Evolutionary conservation across 1,140 invertebrate species (phyloP), one percentile per base, ranked within the genome.

Genomic region (Drosophila trapezifrons): DNA sequence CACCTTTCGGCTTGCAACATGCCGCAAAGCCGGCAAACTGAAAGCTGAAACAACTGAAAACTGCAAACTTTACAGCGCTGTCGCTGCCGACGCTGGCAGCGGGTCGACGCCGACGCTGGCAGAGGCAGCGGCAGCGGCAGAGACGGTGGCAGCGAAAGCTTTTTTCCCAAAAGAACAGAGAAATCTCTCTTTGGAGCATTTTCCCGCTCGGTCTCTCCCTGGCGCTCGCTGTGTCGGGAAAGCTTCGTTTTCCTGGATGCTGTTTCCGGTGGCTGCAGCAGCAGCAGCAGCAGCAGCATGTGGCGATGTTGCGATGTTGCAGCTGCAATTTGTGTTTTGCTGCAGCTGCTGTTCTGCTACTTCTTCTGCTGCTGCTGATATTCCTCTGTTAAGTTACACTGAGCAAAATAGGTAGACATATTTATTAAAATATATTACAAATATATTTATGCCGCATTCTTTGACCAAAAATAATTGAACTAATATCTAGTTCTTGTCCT

Each of bases 221-320:
- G n/a, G n/a, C n/a, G n/a, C 42, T 37, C 18, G 5, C 5, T 27
- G 32, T 65, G 46, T 54, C 27, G 51, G 18, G 42, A 60, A 56
- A 62, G 74, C 56, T 63, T 29, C 40, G n/a, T 32, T 65, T 47
- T 55, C 56, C 63, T 78, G 47, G 64, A 63, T 79, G 67, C 58
- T 78, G 76, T 72, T 83, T 83, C 80, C 83, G 78, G 78, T 71
- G 54, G 69, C 58, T 80, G 80, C 76, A 83, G 2, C 29, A 32
- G 27, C 27, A 29, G 27, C 27, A 29, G 27, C 27, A 29, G 22
- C 22, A 25, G 22, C 22, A 22, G 81, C 74, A 73, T 67, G 45
- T 77, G 69, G 64, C 69, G 54, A 55, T 62, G 47, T 51, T 18
- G 47, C 47, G 58, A 52, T 74, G 67, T 42, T 52, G 70, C 38